Base-by-base conservation (phyloP, 2,888 invertebrate genomes). In the Phania funesta region DNA sequence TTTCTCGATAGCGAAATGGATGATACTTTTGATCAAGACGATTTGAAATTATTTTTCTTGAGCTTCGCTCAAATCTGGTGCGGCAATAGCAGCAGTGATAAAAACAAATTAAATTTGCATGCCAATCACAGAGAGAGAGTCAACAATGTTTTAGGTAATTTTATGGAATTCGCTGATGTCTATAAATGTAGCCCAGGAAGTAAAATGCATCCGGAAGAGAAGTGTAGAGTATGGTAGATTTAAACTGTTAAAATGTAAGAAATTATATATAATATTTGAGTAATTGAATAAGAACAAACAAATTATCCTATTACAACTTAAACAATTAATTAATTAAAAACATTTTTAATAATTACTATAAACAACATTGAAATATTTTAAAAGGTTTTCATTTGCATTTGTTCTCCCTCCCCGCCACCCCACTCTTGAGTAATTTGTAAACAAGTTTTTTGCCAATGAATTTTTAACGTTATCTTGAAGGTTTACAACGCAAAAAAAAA, bases 51-150 rank as follows among this genome's bases (percentile, higher is more conserved):
- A 35, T 90, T 90, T 79, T 90, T 90, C 75, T 70, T 87, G 9
- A 87, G 88, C 26, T 90, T 87, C 32, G 90, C 90, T 0, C 90
- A 90, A 73, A 87, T 86, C 18, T 90, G 90, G 89, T 90, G 90
- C 9, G 83, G 84, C 4, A 82, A 54, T 3, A 29, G 80, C 0
- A 26, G 54, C 1, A 8, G 58, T 1, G 56, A 83, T 3, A 62
- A 20, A 5, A 16, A 7, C 6, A 9, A 29, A 8, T 22, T 73
- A 13, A 38, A 13, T 13, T 65, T 86, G 4, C 90, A 90, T 48
- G 86, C 87, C 18, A 48, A 73, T 0, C 88, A 90, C 22, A 78
- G 77, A 9, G 89, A 89, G 24, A 85, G 90, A 9, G 89, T 90
- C 2, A 90, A 90, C 68, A 88, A 90, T 83, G 89, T 86, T 1